phyloP scores from a whole-genome alignment of 2,113 vertebrate species.

The Petrocephalus zakoni region DNA sequence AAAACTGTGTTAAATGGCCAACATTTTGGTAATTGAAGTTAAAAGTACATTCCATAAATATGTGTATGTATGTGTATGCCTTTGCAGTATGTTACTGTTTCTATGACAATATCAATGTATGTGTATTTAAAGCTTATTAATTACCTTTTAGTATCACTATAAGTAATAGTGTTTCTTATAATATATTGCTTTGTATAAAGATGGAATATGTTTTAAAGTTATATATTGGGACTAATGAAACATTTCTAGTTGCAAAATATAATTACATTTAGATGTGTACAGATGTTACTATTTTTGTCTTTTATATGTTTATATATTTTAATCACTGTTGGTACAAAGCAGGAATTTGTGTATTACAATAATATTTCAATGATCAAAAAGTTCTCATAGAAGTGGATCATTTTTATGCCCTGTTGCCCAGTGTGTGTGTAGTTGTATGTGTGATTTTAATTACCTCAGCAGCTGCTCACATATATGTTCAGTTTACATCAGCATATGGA shows the following conservation, averaged over 20 bases:
- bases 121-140: conserved; percentile 57
- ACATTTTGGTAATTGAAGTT: background rate
- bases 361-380: conserved; percentile 64
- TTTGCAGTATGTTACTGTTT: conserved; percentile 54
- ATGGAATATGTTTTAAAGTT: conserved; percentile 45
- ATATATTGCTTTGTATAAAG: conserved; percentile 42
- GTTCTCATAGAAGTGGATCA: conserved; percentile 55
- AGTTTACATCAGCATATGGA: conserved; percentile 12
- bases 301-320: conserved; percentile 36
- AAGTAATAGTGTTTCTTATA: conserved; percentile 31
- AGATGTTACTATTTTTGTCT: conserved; percentile 56
- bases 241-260: conserved; percentile 49
- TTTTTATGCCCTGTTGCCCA: conserved; percentile 37
- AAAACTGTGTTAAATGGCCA: background rate
- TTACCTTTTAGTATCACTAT: conserved; percentile 57
- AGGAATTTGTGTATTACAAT: conserved; percentile 40
- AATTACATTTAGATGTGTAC: conserved; percentile 19
- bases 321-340: conserved; percentile 50
- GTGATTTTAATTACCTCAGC: conserved; percentile 21
- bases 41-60: conserved; percentile 11
- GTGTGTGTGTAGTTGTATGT: conserved; percentile 45
- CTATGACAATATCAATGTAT: conserved; percentile 51
- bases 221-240: conserved; percentile 55
- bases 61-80: conserved; percentile 47
- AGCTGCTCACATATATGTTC: conserved; percentile 30